Conservation (phyloP, 2,113 vertebrate species). For the Callipepla squamata region DNA sequence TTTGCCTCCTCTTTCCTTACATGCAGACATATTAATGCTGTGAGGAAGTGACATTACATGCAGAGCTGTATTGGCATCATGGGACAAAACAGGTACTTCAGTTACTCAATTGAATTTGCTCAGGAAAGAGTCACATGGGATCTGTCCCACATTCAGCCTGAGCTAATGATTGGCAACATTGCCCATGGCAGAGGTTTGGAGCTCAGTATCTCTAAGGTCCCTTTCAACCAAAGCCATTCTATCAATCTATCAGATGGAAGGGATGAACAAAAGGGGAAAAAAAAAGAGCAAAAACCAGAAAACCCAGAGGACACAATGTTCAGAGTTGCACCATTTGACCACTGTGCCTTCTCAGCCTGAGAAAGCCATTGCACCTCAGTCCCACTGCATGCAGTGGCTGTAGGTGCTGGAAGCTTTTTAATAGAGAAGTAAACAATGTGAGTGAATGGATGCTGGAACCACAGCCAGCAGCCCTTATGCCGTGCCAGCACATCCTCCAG, state of each 20-base stretch:
- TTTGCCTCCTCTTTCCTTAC: not conserved
- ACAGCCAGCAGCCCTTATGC: not conserved
- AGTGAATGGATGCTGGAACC: not conserved
- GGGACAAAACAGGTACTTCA: not conserved
- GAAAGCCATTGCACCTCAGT: not conserved
- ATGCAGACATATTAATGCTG: accelerated
- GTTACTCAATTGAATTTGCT: not conserved
- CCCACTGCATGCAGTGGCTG: not conserved
- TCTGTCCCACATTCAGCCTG: not conserved
- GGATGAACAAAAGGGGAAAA: not conserved
- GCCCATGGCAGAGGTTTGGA: too few species aligned
- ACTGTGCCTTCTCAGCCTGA: not conserved
- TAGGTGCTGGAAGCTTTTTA: not conserved
- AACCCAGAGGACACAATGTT: not conserved
- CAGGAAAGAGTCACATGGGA: not conserved
- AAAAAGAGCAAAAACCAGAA: too few species aligned
- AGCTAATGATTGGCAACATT: too few species aligned
- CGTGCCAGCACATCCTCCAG: not conserved
- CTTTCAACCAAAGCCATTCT: too few species aligned
- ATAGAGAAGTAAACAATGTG: not conserved
- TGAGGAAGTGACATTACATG: not conserved
- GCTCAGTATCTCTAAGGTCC: too few species aligned
- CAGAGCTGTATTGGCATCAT: not conserved
- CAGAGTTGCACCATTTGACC: not conserved
- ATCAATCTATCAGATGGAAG: not conserved